Conservation (phyloP, 1,140 invertebrate genomes). For the Drosophila subobscura region DNA sequence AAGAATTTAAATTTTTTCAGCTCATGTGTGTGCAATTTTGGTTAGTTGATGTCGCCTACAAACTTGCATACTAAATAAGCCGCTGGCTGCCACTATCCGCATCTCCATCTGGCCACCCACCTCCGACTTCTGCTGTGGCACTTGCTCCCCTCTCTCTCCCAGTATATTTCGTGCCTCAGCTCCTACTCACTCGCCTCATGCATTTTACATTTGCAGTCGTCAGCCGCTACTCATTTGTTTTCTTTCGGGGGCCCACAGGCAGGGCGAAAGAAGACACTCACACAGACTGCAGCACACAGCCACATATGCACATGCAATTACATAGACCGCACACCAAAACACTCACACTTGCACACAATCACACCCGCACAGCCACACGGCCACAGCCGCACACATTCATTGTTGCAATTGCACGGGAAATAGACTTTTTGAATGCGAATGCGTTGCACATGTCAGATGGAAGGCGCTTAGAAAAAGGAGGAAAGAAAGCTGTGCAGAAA, state of each 20-base stretch:
- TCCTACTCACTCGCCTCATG: constrained; percentile 35
- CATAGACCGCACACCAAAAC: constrained; percentile 29
- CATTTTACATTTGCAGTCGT: constrained; percentile 72
- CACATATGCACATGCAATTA: constrained; percentile 37
- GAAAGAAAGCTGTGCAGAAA: constrained; percentile 21
- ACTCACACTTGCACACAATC: neutral
- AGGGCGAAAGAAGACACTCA: constrained; percentile 27
- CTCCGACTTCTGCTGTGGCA: constrained; percentile 2
- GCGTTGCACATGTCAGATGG: constrained; percentile 76
- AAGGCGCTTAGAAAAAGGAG: constrained; percentile 71
- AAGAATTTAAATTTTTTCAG: constrained; percentile 19
- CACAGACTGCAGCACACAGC: constrained; percentile 12
- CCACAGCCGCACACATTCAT: constrained; percentile 39
- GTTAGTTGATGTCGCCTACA: constrained; percentile 73
- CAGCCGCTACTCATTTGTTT: constrained; percentile 79
- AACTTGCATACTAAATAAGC: constrained; percentile 79
- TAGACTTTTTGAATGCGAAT: constrained; percentile 81
- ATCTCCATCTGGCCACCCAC: constrained; percentile 21
- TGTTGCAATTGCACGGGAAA: constrained; percentile 81
- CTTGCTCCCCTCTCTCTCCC: neutral
- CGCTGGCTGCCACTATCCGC: constrained; percentile 45
- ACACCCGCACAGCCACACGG: constrained; percentile 23
- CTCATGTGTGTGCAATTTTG: constrained; percentile 49
- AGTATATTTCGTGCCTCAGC: neutral
- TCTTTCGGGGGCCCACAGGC: constrained; percentile 67